Evolutionary conservation across 2,888 invertebrate species (phyloP), one percentile per base, ranked within the genome.

Genomic region (Cataglyphis livida): DNA sequence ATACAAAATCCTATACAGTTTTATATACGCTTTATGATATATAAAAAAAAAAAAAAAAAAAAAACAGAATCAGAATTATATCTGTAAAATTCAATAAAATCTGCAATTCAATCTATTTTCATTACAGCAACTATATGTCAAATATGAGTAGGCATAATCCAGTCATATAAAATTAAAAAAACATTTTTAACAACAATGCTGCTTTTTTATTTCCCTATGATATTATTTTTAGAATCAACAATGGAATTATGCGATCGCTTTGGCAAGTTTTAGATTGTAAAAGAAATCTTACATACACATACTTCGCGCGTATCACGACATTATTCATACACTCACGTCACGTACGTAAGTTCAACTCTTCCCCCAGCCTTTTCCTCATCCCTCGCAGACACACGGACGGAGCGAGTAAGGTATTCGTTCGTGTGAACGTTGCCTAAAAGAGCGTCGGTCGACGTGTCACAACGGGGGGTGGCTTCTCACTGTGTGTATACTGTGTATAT

Each of bases 381-480:
- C 83, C 83, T 70, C 51, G 41, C 74, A 35, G 62, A 25, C 35
- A 54, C 65, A 76, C 51, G 59, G 59, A 70, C 64, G 76, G 57
- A 44, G 41, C 71, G 82, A 76, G 82, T 64, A 64, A 51, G 65
- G 64, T 68, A 65, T 32, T 75, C 44, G 68, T 35, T 84, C 82
- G 87, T 85, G 89, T 85, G 89, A 86, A 86, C 84, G 87, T 84
- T 84, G 85, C 85, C 85, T 87, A 89, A 88, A 89, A 86, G 88
- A 88, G 62, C 86, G 88, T 81, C 84, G 70, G 73, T 73, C 81
- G 68, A 71, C 68, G 66, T 76, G 76, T 76, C 76, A 44, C 44
- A 25, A 25, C 44, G 44, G 59, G 57, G 28, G 70, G 57, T 57
- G 68, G 51, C 32, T 35, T 59, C 18, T 66, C 28, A 18, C 18